Conservation (phyloP, 1,140 invertebrate genomes). For the Zaprionus capensis region DNA sequence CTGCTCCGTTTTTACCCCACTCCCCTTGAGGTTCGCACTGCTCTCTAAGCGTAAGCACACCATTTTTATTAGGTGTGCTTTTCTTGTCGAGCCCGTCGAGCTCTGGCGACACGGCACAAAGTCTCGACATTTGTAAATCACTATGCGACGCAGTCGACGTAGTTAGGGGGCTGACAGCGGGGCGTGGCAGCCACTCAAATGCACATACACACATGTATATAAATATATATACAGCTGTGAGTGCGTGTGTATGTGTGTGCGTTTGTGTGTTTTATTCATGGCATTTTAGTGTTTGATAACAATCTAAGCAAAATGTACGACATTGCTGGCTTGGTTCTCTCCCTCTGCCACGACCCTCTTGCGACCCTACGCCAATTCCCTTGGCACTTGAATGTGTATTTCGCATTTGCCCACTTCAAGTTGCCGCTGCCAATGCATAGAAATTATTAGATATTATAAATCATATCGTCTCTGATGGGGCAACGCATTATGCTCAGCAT, state of each 20-base stretch:
- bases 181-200: slow-evolving; percentile 24
- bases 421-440: slow-evolving; percentile 53
- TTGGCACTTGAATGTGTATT: slow-evolving; percentile 63
- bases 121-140: slow-evolving; percentile 65
- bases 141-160: slow-evolving; percentile 39
- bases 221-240: slow-evolving; percentile 16
- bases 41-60: slow-evolving; percentile 31
- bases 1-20: no score
- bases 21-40: no score
- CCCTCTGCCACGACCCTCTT: background rate
- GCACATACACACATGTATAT: slow-evolving; percentile 22
- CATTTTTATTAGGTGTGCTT: slow-evolving; percentile 63
- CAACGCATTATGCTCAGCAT: slow-evolving; percentile 72
- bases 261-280: slow-evolving; percentile 66
- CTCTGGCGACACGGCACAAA: slow-evolving; percentile 40
- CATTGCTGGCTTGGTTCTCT: slow-evolving; percentile 53
- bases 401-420: slow-evolving; percentile 62
- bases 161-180: background rate
- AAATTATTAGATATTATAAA: slow-evolving; percentile 81
- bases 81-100: slow-evolving; percentile 30
- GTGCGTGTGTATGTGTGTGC: slow-evolving; percentile 3
- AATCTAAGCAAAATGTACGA: slow-evolving; percentile 80
- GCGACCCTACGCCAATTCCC: slow-evolving; percentile 29
- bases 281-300: slow-evolving; percentile 76
- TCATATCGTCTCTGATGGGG: slow-evolving; percentile 64